phyloP scores from a whole-genome alignment of 2,888 invertebrate genomes.

The Scelioninae gen. 2 region DNA sequence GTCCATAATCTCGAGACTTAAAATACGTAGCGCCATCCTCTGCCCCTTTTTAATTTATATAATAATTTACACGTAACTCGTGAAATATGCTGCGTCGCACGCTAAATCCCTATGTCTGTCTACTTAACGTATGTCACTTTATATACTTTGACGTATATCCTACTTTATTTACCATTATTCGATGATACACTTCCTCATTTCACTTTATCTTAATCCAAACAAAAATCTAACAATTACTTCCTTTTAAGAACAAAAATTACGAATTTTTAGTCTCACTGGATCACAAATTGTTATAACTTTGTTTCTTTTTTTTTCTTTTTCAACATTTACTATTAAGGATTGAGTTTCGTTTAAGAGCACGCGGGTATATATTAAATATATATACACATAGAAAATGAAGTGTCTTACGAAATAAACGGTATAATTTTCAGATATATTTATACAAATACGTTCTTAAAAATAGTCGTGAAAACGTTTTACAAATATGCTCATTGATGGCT shows the following conservation, averaged over 20 bases:
- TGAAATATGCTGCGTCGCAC: slow-evolving; percentile 43
- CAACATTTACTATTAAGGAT: slow-evolving; percentile 28
- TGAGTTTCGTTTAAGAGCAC: slow-evolving; percentile 42
- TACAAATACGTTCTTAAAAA: slow-evolving; percentile 51
- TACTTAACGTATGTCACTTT: slow-evolving; percentile 41
- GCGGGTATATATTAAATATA: slow-evolving; percentile 49
- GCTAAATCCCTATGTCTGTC: slow-evolving; percentile 45
- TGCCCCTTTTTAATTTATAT: slow-evolving; percentile 33
- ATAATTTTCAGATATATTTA: slow-evolving; percentile 38
- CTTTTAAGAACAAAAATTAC: neutral
- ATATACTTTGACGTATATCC: slow-evolving; percentile 45
- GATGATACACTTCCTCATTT: slow-evolving; percentile 41
- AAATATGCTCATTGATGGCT: slow-evolving; percentile 35
- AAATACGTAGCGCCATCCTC: slow-evolving; percentile 49
- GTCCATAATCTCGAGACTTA: slow-evolving; percentile 58
- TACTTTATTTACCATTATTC: slow-evolving; percentile 48
- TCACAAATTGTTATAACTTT: slow-evolving; percentile 13
- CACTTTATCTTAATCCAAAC: slow-evolving; percentile 17
- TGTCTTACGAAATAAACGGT: slow-evolving; percentile 34
- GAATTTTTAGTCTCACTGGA: slow-evolving; percentile 17
- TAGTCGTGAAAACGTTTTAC: slow-evolving; percentile 50
- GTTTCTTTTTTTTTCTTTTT: slow-evolving; percentile 20
- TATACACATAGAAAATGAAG: slow-evolving; percentile 53
- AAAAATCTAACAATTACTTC: slow-evolving; percentile 11
- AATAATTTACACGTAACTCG: slow-evolving; percentile 52